These are phyloP conservation scores for Athalia rosae DNA, from an alignment of 2,888 invertebrate species.

Conservation along the genomic window DNA sequence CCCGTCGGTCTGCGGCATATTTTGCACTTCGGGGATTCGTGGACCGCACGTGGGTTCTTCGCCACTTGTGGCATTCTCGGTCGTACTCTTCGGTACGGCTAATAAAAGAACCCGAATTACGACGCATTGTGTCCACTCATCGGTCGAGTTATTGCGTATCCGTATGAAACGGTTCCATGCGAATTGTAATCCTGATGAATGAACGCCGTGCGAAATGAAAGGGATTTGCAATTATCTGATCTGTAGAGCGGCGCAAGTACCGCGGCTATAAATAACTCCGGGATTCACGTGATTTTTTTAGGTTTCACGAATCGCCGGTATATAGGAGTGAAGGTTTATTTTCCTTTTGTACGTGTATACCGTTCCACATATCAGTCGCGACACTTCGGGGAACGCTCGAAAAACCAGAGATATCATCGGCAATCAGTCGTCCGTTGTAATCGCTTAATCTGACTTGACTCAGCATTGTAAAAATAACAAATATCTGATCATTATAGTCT, in stretches of 20 bases:
- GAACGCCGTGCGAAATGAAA: too few species aligned
- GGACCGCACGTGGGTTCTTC: too few species aligned
- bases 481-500: background rate
- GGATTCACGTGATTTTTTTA: slow-evolving; percentile 11
- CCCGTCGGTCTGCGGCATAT: too few species aligned
- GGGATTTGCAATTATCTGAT: too few species aligned
- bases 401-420: background rate
- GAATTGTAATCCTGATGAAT: too few species aligned
- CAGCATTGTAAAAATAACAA: slow-evolving; percentile 7
- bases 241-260: background rate
- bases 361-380: background rate
- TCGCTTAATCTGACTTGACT: background rate
- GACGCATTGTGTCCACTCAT: too few species aligned
- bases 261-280: background rate
- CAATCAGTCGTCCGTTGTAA: background rate
- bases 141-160: too few species aligned
- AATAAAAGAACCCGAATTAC: too few species aligned
- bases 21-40: too few species aligned
- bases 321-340: background rate
- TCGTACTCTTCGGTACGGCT: too few species aligned
- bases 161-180: too few species aligned
- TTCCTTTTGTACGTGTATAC: background rate
- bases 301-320: background rate
- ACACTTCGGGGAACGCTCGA: background rate
- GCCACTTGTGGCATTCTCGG: too few species aligned